Evolutionary conservation across 1,140 invertebrate genomes (phyloP).

Genomic region (Capitella teleta): DNA sequence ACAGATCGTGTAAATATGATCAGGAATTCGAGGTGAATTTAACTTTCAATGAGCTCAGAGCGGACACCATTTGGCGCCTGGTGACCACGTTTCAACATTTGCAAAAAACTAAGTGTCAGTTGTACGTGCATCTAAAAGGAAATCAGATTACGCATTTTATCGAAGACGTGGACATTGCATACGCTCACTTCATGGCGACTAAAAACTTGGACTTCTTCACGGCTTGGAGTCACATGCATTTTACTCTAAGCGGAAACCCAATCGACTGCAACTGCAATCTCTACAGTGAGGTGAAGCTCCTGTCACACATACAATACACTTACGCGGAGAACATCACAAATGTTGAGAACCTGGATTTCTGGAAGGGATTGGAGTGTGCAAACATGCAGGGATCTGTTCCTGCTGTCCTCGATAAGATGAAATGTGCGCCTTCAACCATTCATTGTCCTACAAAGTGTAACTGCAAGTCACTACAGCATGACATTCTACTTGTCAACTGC

Average conservation of each 20-base stretch:
- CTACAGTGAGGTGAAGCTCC: background rate
- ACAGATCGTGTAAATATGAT: conserved; percentile 4
- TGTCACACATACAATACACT: background rate
- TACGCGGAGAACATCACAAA: background rate
- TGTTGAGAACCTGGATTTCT: background rate
- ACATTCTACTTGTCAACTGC: background rate
- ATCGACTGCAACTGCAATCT: background rate
- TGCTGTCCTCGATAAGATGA: background rate
- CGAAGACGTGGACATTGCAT: background rate
- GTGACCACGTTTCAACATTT: conserved; percentile 3
- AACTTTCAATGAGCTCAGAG: conserved; percentile 1
- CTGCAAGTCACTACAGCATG: background rate
- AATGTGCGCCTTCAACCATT: background rate
- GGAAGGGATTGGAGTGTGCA: background rate
- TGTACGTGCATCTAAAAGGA: background rate
- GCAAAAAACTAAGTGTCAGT: background rate
- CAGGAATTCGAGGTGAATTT: background rate
- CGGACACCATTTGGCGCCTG: conserved; percentile 1
- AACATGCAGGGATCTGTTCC: background rate
- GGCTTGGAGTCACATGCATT: background rate
- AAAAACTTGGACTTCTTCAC: background rate
- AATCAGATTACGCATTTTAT: background rate
- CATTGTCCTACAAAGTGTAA: background rate
- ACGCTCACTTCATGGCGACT: background rate
- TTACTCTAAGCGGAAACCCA: background rate